Percentiles rank a stretch among this genome's conserved stretches.
Conservation (phyloP, 2,888 invertebrate genomes). For the Orthosia gracilis region DNA sequence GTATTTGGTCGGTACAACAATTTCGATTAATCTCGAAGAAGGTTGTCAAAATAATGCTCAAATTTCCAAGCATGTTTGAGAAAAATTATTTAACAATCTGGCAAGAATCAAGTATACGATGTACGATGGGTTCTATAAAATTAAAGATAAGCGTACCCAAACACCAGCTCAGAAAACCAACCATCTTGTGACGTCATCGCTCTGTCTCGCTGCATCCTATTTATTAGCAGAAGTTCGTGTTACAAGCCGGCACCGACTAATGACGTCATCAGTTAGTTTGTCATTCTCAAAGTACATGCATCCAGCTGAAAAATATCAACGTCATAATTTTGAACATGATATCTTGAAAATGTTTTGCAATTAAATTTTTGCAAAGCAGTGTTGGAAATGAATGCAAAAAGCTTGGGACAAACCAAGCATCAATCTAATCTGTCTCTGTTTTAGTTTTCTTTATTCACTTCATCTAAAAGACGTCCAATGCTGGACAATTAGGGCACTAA, state of each 20-base stretch:
- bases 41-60: no score
- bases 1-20: no score
- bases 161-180: slow-evolving; percentile 5
- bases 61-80: no score
- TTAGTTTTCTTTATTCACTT: no score
- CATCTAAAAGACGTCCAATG: no score
- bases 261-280: slow-evolving; percentile 48
- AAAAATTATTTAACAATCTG: no score
- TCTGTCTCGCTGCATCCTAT: slow-evolving; percentile 27
- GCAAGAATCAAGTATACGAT: no score
- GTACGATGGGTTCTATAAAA: background rate
- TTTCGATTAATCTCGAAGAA: no score
- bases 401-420: background rate
- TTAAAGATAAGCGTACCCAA: slow-evolving; percentile 1
- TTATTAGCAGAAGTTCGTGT: slow-evolving; percentile 61
- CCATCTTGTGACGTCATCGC: slow-evolving; percentile 24
- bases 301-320: slow-evolving; percentile 33
- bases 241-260: slow-evolving; percentile 55
- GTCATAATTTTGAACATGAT: slow-evolving; percentile 30
- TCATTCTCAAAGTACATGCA: slow-evolving; percentile 28
- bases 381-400: background rate
- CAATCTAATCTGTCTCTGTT: no score
- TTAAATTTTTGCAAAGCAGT: slow-evolving; percentile 3
- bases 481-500: no score
- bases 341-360: background rate